Evolutionary conservation across 2,113 vertebrate species (phyloP).

Genomic region (Ramphastos sulfuratus): DNA sequence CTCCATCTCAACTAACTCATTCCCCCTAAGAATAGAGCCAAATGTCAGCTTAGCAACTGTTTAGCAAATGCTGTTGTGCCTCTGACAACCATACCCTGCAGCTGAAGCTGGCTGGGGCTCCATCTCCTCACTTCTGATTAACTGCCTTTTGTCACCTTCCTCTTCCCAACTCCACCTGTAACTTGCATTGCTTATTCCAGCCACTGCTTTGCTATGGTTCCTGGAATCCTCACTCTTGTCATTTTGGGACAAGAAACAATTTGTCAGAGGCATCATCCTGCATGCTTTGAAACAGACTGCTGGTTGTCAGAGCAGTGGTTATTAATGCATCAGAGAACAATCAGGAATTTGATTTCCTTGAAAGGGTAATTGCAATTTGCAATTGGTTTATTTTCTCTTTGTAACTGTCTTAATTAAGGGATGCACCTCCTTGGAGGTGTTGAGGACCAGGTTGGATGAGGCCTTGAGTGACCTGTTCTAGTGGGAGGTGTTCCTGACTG

Average conservation of each 20-base stretch:
- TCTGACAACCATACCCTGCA: slow-evolving; percentile 60
- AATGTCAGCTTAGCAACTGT: slow-evolving; percentile 71
- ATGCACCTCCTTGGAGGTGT: no score
- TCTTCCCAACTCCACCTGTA: slow-evolving; percentile 45
- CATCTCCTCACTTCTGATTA: slow-evolving; percentile 19
- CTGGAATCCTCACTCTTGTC: slow-evolving; percentile 48
- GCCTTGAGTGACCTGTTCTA: no score
- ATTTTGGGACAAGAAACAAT: slow-evolving; percentile 52
- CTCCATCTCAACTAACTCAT: slow-evolving; percentile 63
- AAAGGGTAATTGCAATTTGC: slow-evolving; percentile 19
- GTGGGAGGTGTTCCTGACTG: no score
- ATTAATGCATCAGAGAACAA: slow-evolving; percentile 63
- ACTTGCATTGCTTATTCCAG: slow-evolving; percentile 56
- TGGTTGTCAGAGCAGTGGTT: slow-evolving; percentile 48
- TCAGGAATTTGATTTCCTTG: slow-evolving; percentile 40
- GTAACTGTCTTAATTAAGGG: background rate
- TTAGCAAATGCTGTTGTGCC: slow-evolving; percentile 69
- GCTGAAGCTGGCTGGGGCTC: slow-evolving; percentile 49
- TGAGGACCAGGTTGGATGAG: no score
- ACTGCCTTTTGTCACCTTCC: slow-evolving; percentile 45
- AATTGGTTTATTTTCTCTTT: slow-evolving; percentile 22
- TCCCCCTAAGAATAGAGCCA: slow-evolving; percentile 67
- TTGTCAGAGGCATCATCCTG: slow-evolving; percentile 51
- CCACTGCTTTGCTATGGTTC: background rate
- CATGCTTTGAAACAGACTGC: slow-evolving; percentile 58